Evolutionary conservation across 2,888 invertebrate species (phyloP), one percentile per base, ranked within the genome.

Genomic region (Drosophila mettleri): DNA sequence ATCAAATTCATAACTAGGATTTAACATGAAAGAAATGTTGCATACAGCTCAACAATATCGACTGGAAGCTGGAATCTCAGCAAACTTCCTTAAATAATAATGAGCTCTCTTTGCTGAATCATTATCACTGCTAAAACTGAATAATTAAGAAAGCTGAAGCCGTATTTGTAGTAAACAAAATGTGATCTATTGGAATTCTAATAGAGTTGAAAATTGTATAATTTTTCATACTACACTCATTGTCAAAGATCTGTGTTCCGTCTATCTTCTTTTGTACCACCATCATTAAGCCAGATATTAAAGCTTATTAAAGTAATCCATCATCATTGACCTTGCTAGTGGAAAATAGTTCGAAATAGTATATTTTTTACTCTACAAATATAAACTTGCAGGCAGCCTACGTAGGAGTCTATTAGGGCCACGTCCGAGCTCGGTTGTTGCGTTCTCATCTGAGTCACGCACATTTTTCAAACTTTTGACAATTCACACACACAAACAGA

Each of bases 391-490:
- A 22, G 41, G 8, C 31, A 9, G 22, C 16, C 22, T 16, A 43
- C 16, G 31, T 22, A 31, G 53, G 3, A 41, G 54, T 43, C 33
- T 43, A 54, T 54, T 54, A 54, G 43, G 54, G 24, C 22, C 43
- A 43, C 41, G 43, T 33, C 54, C 31, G 24, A 24, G 43, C 64
- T 59, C 52, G 62, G 36, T 34, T 57, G 24, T 22, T 49, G 58
- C 49, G 24, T 52, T 57, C 52, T 33, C 57, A 66, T 59, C 60
- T 65, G 54, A 88, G 81, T 65, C 69, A 70, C 69, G 77, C 64
- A 77, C 68, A 88, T 83, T 80, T 83, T 88, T 86, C 85, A 83
- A 83, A 86, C 86, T 82, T 82, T 88, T 83, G 57, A 79, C 80
- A 74, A 75, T 67, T 58, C 45, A 39, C 29, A 38, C 38, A 48